Evolutionary conservation across 2,113 vertebrate species (phyloP), one percentile per base, ranked within the genome.

Genomic region (Emydocephalus ijimae): DNA sequence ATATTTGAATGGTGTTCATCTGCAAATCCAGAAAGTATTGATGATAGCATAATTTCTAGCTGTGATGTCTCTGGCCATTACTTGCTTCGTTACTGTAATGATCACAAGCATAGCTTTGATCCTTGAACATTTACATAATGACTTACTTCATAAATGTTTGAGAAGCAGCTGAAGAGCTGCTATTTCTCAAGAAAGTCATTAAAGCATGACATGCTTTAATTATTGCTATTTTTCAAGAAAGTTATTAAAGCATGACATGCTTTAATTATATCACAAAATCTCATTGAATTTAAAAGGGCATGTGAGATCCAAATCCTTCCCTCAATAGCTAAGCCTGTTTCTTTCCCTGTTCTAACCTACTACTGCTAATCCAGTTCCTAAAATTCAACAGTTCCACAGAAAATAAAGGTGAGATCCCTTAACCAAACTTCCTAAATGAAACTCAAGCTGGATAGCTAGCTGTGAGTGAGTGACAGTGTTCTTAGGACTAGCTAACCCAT

Each of bases 121-220:
- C 94, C 81, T 95, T 92, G 9, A 55, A 88, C 24, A 11, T 6
- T 55, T 94, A 61, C 88, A 45, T 93, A 81, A 92, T 39, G 69
- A 92, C 26, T 92, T 93, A 8, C 85, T 95, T 94, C 55, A 23
- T 95, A 61, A 94, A 55, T 94, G 95, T 95, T 95, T 94, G 93
- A 95, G 93, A 88, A 96, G 86, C 48, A 92, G 81, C 39, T 93
- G 91, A 88, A 74, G 48, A 95, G 11, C 21, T 93, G 64, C 90
- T 92, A 88, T 95, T 74, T 90, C 94, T 95, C 86, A 95, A 43
- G 86, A 89, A 93, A 90, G 87, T 95, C 93, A 89, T 95, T 92
- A 95, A 89, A 94, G 92, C 88, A 93, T 95, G 96, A 95, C 95
- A 96, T 97, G 94, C 90, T 96, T 95, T 94, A 95, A 95, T 96